phyloP scores from a whole-genome alignment of 2,797 vertebrate species.

The Heteromormyrus szaboi region DNA sequence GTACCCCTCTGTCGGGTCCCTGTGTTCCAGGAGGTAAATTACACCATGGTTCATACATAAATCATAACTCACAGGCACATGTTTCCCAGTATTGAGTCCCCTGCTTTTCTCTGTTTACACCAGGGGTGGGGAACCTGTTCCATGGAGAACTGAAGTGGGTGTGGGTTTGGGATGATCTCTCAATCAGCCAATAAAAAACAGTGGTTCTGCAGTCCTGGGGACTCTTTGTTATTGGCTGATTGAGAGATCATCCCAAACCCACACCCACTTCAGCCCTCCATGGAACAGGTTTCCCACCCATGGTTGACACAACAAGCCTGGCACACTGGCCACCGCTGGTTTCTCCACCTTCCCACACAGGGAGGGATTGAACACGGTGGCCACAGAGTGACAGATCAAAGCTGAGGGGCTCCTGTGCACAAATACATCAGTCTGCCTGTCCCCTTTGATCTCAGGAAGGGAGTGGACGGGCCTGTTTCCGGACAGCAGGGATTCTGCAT shows the following conservation, averaged over 20 bases:
- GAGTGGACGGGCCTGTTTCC: background rate
- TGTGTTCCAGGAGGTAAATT: background rate
- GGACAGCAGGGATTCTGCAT: background rate
- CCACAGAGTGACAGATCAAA: background rate
- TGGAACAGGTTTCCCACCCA: background rate
- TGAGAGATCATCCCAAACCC: background rate
- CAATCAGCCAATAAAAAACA: background rate
- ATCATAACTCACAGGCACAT: background rate
- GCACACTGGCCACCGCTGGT: background rate
- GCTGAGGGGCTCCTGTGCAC: background rate
- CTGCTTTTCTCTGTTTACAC: background rate
- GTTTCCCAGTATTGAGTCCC: background rate
- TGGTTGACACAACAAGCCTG: background rate
- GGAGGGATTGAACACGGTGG: background rate
- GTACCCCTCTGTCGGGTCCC: background rate
- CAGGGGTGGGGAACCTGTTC: background rate
- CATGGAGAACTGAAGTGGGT: background rate
- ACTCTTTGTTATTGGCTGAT: background rate
- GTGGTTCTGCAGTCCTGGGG: background rate
- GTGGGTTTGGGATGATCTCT: background rate
- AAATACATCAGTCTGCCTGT: background rate
- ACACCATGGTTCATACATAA: background rate
- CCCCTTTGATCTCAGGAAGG: constrained; percentile 3
- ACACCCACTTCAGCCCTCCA: background rate
- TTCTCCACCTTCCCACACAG: background rate